Evolutionary conservation across 2,797 vertebrate species (phyloP), one percentile per base, ranked within the genome.

Genomic region (Peromyscus melanophrys): DNA sequence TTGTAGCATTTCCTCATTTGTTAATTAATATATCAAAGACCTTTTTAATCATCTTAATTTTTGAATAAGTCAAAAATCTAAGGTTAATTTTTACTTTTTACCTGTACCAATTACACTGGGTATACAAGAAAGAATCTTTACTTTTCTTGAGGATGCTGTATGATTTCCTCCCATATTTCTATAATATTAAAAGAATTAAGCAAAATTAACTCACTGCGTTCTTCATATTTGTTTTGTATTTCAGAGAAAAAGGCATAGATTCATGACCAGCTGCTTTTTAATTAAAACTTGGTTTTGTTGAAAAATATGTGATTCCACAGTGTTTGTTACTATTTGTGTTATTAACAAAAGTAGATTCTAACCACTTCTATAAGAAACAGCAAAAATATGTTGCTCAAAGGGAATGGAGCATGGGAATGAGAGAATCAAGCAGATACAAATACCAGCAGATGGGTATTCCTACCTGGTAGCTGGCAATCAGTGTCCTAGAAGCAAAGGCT

Each of bases 401-500:
- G 43, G 11, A n/a, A 95, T 55, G 52, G 63, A 65, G 63, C 27
- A 77, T 31, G 37, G 84, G 34, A 86, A 87, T 27, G 65, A 75
- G 76, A 59, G 67, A 83, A 29, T 75, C 19, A 88, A 93, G 63
- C 95, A 97, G 96, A 96, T 96, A 93, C 87, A 92, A 89, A 93
- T 16, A 63, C 40, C 91, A 83, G 83, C 92, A 96, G 78, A 97
- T 92, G 75, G 95, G 96, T 98, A 97, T 40, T n/a, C 94, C 76
- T 92, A 84, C 65, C 17, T 4, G 23, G 71, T 95, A 94, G 88
- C 65, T 94, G 89, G 94, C 94, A 97, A 97, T 97, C 31, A 98
- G 94, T 77, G 93, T 29, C 29, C 67, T 92, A 94, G 83, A 95
- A 96, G 85, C 95, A 97, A 97, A 96, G n/a, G 43, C 31, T 95